Evolutionary conservation across 2,797 vertebrate genomes (phyloP).

Genomic region (Labroides dimidiatus): DNA sequence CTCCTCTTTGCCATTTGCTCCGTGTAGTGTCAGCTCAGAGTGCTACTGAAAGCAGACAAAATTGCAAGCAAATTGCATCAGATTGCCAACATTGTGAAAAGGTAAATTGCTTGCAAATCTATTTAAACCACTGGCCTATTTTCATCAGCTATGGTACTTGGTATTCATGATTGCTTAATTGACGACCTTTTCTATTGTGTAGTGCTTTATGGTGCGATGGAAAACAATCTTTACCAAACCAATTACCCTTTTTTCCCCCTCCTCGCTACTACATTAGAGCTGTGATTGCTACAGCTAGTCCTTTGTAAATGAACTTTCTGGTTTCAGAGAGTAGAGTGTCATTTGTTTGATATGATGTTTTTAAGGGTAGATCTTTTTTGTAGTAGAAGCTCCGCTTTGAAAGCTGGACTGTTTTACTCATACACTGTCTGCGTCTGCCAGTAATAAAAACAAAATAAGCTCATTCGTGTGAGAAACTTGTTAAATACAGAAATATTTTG

Average conservation of each 20-base stretch:
- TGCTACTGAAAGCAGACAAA: constrained; percentile 99
- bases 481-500: constrained; percentile 98
- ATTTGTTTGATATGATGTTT: constrained; percentile 98
- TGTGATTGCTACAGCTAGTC: constrained; percentile 99
- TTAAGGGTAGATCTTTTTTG: constrained; percentile 79
- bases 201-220: constrained; percentile 99
- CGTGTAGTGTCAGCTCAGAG: constrained; percentile 99
- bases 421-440: constrained; percentile 85
- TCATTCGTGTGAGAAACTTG: constrained; percentile 87
- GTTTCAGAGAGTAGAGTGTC: constrained; percentile 98
- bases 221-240: constrained; percentile 99
- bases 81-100: constrained; percentile 99
- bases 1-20: constrained; percentile 99
- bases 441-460: constrained; percentile 93
- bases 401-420: constrained; percentile 91
- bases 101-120: constrained; percentile 99
- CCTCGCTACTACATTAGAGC: constrained; percentile 99
- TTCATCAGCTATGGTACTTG: constrained; percentile 99
- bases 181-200: constrained; percentile 99
- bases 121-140: constrained; percentile 99
- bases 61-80: constrained; percentile 99
- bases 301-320: constrained; percentile 99
- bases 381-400: constrained; percentile 88
- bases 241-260: constrained; percentile 97
- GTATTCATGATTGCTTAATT: constrained; percentile 99